A percentile compares a stretch with the other conserved stretches of the same genome.
Conservation (phyloP, 2,888 invertebrate species). For the Herminia tarsipennalis region DNA sequence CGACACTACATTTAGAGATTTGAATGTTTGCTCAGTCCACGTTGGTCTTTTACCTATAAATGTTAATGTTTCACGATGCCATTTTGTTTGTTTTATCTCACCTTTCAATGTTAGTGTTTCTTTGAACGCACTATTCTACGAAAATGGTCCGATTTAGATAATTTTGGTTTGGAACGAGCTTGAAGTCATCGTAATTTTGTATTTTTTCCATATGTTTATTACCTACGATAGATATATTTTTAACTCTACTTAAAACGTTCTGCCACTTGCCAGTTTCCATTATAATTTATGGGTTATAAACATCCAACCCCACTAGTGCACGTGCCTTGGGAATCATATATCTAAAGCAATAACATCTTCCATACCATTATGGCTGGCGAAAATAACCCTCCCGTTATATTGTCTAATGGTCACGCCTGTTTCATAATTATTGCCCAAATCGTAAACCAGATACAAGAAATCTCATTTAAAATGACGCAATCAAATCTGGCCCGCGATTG, state of each 20-base stretch:
- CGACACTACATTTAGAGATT: constrained; percentile 50
- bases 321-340: constrained; percentile 61
- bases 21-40: constrained; percentile 40
- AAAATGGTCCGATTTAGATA: too few species aligned
- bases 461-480: constrained; percentile 63
- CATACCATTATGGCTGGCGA: constrained; percentile 57
- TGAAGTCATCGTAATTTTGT: too few species aligned
- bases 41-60: constrained; percentile 56
- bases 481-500: constrained; percentile 51
- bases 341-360: constrained; percentile 57
- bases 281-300: constrained; percentile 61
- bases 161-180: neutral
- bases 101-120: constrained; percentile 27
- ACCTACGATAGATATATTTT: too few species aligned
- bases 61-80: constrained; percentile 40
- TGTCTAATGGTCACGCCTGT: constrained; percentile 67
- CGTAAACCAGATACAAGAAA: constrained; percentile 62
- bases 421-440: constrained; percentile 63
- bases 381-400: constrained; percentile 64
- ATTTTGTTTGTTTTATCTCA: constrained; percentile 49
- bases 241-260: constrained; percentile 49
- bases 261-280: constrained; percentile 51
- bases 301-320: constrained; percentile 47
- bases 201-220: too few species aligned
- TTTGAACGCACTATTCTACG: too few species aligned